Conservation (phyloP, 2,113 vertebrate species). For the Dryoscopus gambensis region DNA sequence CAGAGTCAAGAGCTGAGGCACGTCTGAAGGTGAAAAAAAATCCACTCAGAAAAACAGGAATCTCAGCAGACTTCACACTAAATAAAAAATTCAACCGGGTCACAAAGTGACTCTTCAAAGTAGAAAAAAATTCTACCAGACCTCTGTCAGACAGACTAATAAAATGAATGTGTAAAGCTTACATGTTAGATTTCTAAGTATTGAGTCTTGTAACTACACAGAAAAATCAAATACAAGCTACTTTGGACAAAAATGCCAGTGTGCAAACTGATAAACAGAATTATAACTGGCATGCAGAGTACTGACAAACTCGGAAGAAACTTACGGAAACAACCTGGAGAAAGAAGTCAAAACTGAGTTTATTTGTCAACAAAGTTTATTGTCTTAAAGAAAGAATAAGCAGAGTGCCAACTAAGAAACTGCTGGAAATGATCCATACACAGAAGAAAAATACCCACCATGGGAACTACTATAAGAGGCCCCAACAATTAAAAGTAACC, state of each 20-base stretch:
- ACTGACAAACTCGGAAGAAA: neutral
- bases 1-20: neutral
- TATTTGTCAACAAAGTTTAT: neutral
- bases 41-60: neutral
- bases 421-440: neutral
- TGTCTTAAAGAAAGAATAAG: neutral
- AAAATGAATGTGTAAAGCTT: neutral
- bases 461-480: neutral
- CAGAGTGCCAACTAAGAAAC: neutral
- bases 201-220: neutral
- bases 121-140: neutral
- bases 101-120: neutral
- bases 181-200: neutral
- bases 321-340: neutral
- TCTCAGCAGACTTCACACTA: neutral
- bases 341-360: neutral
- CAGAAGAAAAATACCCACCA: neutral
- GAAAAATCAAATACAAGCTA: neutral
- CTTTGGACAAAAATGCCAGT: neutral
- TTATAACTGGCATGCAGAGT: neutral
- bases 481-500: neutral
- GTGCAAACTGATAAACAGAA: neutral
- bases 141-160: neutral
- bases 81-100: neutral
- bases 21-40: neutral